Conservation (phyloP, 2,113 vertebrate genomes). For the Tragelaphus imberbis region DNA sequence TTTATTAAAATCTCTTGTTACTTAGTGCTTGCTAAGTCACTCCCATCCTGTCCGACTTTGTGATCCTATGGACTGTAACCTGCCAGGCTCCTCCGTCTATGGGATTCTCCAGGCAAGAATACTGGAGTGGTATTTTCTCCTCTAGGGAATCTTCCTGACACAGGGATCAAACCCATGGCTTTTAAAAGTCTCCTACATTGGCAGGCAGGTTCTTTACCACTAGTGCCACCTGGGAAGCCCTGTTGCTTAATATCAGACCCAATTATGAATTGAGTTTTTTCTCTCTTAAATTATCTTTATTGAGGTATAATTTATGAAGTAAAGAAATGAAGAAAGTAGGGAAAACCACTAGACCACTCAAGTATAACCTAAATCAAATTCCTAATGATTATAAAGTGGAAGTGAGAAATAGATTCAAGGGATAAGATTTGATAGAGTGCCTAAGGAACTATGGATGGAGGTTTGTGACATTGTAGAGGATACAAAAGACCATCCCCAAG, state of each 20-base stretch:
- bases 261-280: neutral
- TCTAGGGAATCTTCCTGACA: neutral
- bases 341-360: neutral
- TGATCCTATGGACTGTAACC: neutral
- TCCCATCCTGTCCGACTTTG: neutral
- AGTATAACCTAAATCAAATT: neutral
- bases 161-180: neutral
- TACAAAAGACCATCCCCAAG: neutral
- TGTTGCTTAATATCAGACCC: neutral
- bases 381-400: neutral
- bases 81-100: neutral
- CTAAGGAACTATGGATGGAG: neutral
- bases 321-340: neutral
- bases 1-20: neutral
- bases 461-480: neutral
- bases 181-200: neutral
- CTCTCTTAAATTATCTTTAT: neutral
- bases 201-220: neutral
- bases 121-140: neutral
- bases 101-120: neutral
- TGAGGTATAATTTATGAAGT: neutral
- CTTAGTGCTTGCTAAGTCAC: neutral
- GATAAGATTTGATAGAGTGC: neutral
- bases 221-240: neutral
- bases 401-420: neutral